Percentiles rank a stretch among this genome's conserved stretches.
Evolutionary conservation across 1,140 invertebrate genomes (phyloP).

Genomic region (Calephelis virginiensis): DNA sequence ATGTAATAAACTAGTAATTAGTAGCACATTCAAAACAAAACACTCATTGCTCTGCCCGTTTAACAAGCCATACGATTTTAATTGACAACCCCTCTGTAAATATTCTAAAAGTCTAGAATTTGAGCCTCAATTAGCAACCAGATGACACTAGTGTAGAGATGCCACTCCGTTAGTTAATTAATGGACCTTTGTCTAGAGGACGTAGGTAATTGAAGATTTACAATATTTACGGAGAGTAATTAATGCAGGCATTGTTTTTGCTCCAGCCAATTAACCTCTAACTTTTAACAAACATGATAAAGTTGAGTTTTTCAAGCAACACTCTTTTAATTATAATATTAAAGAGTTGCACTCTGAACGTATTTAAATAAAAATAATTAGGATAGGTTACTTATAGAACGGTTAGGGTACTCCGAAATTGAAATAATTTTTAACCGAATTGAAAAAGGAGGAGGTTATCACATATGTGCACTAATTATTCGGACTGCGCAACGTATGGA

Average conservation of each 20-base stretch:
- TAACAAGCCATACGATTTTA: conserved; percentile 19
- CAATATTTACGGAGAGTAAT: conserved; percentile 23
- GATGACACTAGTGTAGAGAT: conserved; percentile 22
- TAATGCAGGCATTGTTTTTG: conserved; percentile 20
- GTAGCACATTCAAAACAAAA: conserved; percentile 4
- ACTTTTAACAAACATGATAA: too few relatives aligned
- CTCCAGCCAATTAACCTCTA: too few relatives aligned
- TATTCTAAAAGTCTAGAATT: conserved; percentile 28
- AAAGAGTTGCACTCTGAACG: too few relatives aligned
- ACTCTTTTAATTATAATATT: too few relatives aligned
- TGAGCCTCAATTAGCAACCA: conserved; percentile 11
- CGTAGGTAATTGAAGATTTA: conserved; percentile 16
- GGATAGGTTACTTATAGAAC: too few relatives aligned
- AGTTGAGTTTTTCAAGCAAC: too few relatives aligned
- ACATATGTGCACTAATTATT: too few relatives aligned
- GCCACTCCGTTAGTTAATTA: conserved; percentile 20
- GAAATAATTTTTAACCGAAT: too few relatives aligned
- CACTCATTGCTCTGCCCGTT: conserved; percentile 4
- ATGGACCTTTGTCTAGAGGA: conserved; percentile 9
- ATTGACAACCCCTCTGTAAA: conserved; percentile 28
- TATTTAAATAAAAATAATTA: too few relatives aligned
- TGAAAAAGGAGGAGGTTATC: too few relatives aligned
- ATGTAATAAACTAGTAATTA: neutral
- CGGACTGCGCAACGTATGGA: too few relatives aligned
- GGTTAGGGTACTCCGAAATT: too few relatives aligned